These are phyloP conservation scores for Blomia tropicalis DNA, from an alignment of 2,888 invertebrate genomes.

Conservation along the genomic window DNA sequence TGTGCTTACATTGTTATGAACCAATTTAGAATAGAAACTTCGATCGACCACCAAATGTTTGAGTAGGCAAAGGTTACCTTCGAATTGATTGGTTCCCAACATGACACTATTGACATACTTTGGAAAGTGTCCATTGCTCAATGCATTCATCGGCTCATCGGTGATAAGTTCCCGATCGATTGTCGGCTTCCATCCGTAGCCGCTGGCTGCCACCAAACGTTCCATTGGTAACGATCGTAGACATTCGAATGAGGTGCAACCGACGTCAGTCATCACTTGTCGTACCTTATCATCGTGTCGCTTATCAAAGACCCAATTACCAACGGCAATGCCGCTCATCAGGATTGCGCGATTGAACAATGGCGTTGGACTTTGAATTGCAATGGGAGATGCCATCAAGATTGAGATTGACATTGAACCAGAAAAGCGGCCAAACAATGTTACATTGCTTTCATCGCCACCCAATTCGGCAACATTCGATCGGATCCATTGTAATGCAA, in stretches of 20 bases:
- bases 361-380: conserved; percentile 19
- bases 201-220: conserved; percentile 27
- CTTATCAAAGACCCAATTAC: conserved; percentile 30
- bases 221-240: conserved; percentile 28
- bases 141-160: conserved; percentile 29
- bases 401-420: conserved; percentile 33
- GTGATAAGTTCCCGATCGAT: conserved; percentile 31
- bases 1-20: conserved; percentile 25
- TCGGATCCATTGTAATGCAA: conserved; percentile 34
- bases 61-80: conserved; percentile 32
- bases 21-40: conserved; percentile 26
- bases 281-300: conserved; percentile 23
- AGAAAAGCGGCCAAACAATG: conserved; percentile 34
- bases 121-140: conserved; percentile 24
- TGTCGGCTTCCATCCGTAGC: conserved; percentile 32
- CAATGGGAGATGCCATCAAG: conserved; percentile 27
- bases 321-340: conserved; percentile 32
- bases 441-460: conserved; percentile 33
- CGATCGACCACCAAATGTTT: conserved; percentile 28
- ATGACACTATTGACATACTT: conserved; percentile 29
- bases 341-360: conserved; percentile 32
- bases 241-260: conserved; percentile 26
- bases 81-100: conserved; percentile 31
- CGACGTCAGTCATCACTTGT: conserved; percentile 24
- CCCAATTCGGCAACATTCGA: conserved; percentile 32